Evolutionary conservation across 1,140 invertebrate genomes (phyloP).

Genomic region (Drosophila prosaltans): DNA sequence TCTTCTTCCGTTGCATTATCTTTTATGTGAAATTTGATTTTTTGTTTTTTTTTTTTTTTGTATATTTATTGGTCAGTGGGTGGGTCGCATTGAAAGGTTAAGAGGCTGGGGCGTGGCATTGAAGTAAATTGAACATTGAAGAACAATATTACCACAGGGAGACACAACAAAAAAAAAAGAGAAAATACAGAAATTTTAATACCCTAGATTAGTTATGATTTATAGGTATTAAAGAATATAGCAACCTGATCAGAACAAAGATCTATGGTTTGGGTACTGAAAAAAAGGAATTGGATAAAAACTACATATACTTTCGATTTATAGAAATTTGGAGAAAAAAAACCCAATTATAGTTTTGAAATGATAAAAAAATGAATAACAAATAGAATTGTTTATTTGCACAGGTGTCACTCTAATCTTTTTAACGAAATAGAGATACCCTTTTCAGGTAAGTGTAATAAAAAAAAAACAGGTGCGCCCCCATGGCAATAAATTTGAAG

Average conservation of each 20-base stretch:
- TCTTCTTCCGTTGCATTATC: constrained; percentile 22
- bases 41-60: neutral
- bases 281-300: too few species aligned
- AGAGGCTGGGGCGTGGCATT: constrained; percentile 6
- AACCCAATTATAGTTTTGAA: too few species aligned
- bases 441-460: neutral
- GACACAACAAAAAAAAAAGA: neutral
- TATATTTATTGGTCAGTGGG: constrained; percentile 5
- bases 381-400: too few species aligned
- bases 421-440: too few species aligned
- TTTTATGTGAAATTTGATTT: constrained; percentile 61
- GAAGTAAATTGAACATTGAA: constrained; percentile 7
- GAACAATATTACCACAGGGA: neutral
- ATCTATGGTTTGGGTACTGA: too few species aligned
- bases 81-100: constrained; percentile 3
- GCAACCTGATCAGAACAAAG: too few species aligned
- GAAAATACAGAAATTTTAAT: neutral
- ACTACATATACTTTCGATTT: too few species aligned
- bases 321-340: too few species aligned
- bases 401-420: too few species aligned
- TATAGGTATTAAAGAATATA: too few species aligned
- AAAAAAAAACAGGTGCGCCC: constrained; percentile 4
- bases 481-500: neutral
- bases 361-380: too few species aligned
- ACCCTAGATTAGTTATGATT: neutral